Conservation (phyloP, 2,113 vertebrate genomes). For the Acrocephalus kingi region DNA sequence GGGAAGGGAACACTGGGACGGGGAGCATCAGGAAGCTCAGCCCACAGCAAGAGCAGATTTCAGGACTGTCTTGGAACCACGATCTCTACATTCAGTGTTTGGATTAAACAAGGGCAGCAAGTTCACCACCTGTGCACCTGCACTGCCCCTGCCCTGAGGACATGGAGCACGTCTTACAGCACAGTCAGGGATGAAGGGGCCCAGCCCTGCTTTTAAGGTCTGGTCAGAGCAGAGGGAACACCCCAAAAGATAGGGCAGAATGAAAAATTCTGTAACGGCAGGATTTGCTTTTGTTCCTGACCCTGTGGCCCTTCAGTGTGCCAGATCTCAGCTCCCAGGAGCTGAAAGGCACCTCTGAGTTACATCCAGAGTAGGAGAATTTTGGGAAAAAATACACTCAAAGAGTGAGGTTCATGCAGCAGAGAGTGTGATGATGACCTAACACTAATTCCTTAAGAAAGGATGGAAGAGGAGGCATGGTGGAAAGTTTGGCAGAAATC, state of each 20-base stretch:
- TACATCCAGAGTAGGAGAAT: not conserved
- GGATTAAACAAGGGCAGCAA: not conserved
- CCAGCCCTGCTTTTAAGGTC: not conserved
- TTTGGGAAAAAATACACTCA: too few species aligned
- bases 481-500: not conserved
- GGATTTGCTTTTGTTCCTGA: not conserved
- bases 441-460: not conserved
- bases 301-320: not conserved
- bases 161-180: not conserved
- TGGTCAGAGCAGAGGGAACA: not conserved
- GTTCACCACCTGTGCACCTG: not conserved
- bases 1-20: fast-evolving
- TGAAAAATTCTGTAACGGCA: not conserved
- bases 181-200: not conserved
- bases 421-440: not conserved
- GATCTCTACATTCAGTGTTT: not conserved
- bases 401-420: not conserved
- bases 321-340: not conserved
- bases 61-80: not conserved
- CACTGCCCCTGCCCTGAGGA: not conserved
- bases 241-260: not conserved
- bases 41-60: not conserved
- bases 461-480: not conserved
- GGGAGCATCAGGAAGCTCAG: not conserved
- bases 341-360: not conserved